These are phyloP conservation scores for Psilopogon haemacephalus DNA, from an alignment of 2,113 vertebrate species.

Conservation along the genomic window DNA sequence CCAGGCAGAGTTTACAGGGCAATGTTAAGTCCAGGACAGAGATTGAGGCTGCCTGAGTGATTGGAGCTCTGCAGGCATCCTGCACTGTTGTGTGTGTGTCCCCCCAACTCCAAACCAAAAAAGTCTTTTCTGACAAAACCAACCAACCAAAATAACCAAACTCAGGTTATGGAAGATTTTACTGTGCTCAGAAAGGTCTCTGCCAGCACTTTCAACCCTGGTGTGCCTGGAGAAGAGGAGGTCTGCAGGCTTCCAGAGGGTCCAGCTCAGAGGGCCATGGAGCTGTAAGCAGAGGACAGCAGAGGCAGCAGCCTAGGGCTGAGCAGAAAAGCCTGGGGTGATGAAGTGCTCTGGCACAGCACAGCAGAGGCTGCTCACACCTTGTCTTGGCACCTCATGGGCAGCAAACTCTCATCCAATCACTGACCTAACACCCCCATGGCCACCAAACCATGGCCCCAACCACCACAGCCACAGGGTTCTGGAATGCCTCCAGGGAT, in stretches of 20 bases:
- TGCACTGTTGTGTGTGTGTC: too few relatives aligned
- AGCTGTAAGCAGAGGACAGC: not conserved
- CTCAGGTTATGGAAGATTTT: not conserved
- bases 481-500: too few relatives aligned
- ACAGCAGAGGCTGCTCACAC: not conserved
- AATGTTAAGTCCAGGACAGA: not conserved
- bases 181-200: not conserved
- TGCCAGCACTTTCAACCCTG: not conserved
- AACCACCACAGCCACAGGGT: too few relatives aligned
- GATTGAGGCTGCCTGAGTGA: not conserved
- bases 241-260: not conserved
- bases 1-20: not conserved
- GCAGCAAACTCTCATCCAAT: not conserved
- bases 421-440: too few relatives aligned
- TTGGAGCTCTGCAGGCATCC: not conserved
- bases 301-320: not conserved
- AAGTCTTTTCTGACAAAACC: not conserved
- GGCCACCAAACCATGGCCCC: too few relatives aligned
- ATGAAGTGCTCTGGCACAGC: not conserved
- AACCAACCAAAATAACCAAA: not conserved
- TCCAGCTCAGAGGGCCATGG: not conserved
- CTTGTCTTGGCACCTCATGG: rapidly evolving
- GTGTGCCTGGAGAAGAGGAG: not conserved
- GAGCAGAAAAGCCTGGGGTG: not conserved
- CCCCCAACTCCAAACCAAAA: not conserved